Evolutionary conservation across 2,113 vertebrate genomes (phyloP), one percentile per base, ranked within the genome.

Genomic region (Megatriorchis doriae): DNA sequence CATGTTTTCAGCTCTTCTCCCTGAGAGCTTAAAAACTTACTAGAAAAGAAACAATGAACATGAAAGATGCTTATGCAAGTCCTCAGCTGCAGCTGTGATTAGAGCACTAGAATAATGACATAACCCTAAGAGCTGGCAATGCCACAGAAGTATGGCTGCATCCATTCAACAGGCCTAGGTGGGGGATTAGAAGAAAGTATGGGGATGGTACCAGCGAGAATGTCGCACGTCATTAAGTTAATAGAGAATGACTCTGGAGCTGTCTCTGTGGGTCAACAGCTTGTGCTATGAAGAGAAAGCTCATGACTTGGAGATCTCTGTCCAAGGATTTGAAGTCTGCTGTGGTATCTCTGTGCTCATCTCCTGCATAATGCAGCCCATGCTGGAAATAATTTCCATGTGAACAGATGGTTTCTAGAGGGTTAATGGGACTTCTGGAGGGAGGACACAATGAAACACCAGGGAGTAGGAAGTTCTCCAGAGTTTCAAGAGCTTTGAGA

Each of bases 181-280:
- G 9, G 19, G 47, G 13, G 42, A 56, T 55, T 21, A 84, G 40
- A 83, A 38, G 43, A 22, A 83, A 34, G 8, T 10, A 47, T 40
- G 13, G 16, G 15, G 16, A 43, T 59, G 16, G 13, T 59, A 73
- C 50, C 32, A 74, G 34, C 14, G 63, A 72, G 52, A 75, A 48
- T 25, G 4, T 45, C 3, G 4, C 36, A 40, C 0, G 2, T 48
- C 4, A 5, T 38, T 56, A 31, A 3, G 0, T 67, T 59, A 34
- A 43, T 23, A 53, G 14, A 78, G 25, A 34, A 59, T 71, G 29
- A 36, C 26, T 32, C 36, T 70, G 40, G 56, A 94, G 48, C 34
- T 86, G 29, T 50, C 32, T 70, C 36, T 91, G n/a, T 1, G 6
- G 45, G 15, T 47, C 42, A 78, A 21, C 50, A 86, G 31, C 42